phyloP scores from a whole-genome alignment of 2,113 vertebrate species.

The Pedetes capensis region DNA sequence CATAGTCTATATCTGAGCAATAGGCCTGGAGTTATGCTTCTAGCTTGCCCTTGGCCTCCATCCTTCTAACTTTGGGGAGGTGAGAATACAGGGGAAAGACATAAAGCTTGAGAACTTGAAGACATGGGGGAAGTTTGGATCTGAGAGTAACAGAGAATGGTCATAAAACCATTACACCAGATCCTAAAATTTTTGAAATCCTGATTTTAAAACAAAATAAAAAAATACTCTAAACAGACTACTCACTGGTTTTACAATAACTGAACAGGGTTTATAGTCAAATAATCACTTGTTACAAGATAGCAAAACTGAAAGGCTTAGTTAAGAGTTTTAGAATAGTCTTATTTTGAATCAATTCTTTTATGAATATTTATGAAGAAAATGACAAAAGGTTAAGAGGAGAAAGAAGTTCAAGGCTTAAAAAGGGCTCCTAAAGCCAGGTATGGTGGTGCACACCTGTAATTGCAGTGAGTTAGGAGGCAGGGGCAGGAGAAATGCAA shows the following conservation, averaged over 20 bases:
- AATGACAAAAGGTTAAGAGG: neutral
- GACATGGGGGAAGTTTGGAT: neutral
- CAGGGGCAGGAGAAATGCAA: too few relatives aligned
- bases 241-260: neutral
- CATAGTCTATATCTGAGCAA: accelerated
- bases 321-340: conserved; percentile 20
- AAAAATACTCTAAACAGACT: neutral
- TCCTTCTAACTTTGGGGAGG: too few relatives aligned
- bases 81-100: neutral
- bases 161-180: neutral
- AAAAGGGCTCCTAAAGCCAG: neutral
- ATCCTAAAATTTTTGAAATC: conserved; percentile 2
- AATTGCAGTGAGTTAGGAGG: too few relatives aligned
- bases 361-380: conserved; percentile 49
- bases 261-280: neutral
- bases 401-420: neutral
- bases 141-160: neutral
- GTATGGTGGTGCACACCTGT: too few relatives aligned
- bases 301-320: neutral
- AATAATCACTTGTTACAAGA: conserved; percentile 3
- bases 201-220: neutral
- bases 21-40: neutral
- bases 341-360: conserved; percentile 15
- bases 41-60: neutral
- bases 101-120: neutral